A percentile compares a stretch with the other conserved stretches of the same genome.
Evolutionary conservation across 2,113 vertebrate species (phyloP).

Genomic region (Anarrhichthys ocellatus): DNA sequence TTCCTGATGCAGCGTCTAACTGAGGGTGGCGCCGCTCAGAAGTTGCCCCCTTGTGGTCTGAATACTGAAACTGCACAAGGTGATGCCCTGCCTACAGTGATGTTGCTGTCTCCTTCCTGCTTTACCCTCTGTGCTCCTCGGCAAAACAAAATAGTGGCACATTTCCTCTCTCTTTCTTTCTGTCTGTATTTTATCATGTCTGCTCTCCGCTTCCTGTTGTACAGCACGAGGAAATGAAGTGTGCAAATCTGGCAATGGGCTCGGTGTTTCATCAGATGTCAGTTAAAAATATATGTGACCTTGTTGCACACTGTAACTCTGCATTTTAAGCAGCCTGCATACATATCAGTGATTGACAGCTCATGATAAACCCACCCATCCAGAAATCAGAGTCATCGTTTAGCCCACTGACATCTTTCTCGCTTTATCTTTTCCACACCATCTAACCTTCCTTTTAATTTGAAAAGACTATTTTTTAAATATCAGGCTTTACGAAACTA

Average conservation of each 20-base stretch:
- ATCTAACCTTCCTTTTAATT: constrained; percentile 52
- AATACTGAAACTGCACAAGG: constrained; percentile 82
- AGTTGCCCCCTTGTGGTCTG: constrained; percentile 83
- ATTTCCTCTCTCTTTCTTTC: constrained; percentile 8
- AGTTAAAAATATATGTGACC: constrained; percentile 62
- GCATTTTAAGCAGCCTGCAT: constrained; percentile 43
- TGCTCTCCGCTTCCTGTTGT: constrained; percentile 19
- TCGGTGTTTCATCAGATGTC: constrained; percentile 65
- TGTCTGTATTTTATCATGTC: constrained; percentile 37
- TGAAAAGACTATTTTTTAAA: constrained; percentile 43
- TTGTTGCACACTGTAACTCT: constrained; percentile 48
- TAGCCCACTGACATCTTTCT: constrained; percentile 46
- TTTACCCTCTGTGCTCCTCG: constrained; percentile 20
- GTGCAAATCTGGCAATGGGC: constrained; percentile 49
- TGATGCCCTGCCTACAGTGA: constrained; percentile 62
- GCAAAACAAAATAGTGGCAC: constrained; percentile 18
- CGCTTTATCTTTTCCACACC: constrained; percentile 36
- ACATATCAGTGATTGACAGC: constrained; percentile 71
- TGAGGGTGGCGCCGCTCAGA: constrained; percentile 76
- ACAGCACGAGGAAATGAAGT: constrained; percentile 52
- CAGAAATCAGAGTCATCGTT: constrained; percentile 48
- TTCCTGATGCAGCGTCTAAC: constrained; percentile 77
- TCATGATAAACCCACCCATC: constrained; percentile 54
- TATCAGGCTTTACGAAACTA: constrained; percentile 29
- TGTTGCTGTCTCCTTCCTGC: constrained; percentile 29